phyloP scores from a whole-genome alignment of 2,113 vertebrate species.

The Dicaeum eximium region DNA sequence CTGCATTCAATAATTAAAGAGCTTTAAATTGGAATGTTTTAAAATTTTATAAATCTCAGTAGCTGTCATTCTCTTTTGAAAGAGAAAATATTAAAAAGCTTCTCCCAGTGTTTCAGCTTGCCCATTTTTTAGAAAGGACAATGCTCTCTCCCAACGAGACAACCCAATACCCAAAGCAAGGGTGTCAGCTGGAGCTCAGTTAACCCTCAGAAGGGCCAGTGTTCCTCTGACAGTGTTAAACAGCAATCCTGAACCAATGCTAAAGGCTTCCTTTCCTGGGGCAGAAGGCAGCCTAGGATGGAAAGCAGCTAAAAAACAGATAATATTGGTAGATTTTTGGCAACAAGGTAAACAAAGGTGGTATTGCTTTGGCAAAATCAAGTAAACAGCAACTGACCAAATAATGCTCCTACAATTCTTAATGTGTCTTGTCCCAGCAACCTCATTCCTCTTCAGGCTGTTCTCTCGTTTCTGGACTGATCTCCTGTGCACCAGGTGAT shows the following conservation, averaged over 20 bases:
- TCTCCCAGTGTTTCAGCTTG: not conserved
- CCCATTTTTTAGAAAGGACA: not conserved
- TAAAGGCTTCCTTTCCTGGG: not conserved
- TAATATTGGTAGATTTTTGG: not conserved
- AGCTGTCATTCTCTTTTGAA: slow-evolving; percentile 28
- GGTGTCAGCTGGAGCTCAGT: not conserved
- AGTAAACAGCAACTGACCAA: not conserved
- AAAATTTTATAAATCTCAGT: slow-evolving; percentile 40
- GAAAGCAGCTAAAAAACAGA: not conserved
- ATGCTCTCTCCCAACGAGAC: not conserved
- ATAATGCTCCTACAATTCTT: not conserved
- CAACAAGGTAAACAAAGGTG: not conserved
- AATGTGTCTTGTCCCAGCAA: not conserved
- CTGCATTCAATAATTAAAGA: slow-evolving; percentile 44
- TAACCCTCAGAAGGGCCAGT: not conserved
- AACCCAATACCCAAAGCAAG: not conserved
- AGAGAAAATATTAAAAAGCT: not conserved
- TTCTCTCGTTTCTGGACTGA: not conserved
- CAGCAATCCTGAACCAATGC: not conserved
- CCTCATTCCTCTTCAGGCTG: not conserved
- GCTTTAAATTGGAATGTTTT: slow-evolving; percentile 43
- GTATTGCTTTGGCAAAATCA: not conserved
- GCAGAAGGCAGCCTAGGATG: not conserved
- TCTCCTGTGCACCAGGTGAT: not conserved
- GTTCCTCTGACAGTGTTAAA: not conserved